Base-by-base conservation (phyloP, 1,140 invertebrate genomes). In the Sycophila sp. region DNA sequence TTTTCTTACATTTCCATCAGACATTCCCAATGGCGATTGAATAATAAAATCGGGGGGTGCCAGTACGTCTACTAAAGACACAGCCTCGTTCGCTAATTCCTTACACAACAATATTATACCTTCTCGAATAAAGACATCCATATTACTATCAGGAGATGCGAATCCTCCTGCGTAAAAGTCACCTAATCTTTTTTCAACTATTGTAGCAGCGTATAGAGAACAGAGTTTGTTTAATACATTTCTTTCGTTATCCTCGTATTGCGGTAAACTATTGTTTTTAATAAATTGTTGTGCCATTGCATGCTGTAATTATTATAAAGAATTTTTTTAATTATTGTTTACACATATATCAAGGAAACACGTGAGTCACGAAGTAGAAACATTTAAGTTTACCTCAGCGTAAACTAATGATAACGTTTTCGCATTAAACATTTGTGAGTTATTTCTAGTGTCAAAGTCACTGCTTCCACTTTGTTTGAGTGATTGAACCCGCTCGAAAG, bases 31-130 rank as follows among this genome's bases (percentile, higher is more conserved):
- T 28, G 92, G 90, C n/a, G 94, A 96, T 80, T 94, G 93, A 8
- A 96, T 76, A 38, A 95, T 88, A 80, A 93, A 97, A 86, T 98
- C 96, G 3, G 96, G 92, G 2, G 95, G 94, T 30, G 95, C 93
- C 30, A 98, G 85, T 42, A 92, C 92, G 86, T 98, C 96, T 1
- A 93, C 93, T 13, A 97, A 86, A 34, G 90, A 85, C 4, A 98
- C 91, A 28, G 92, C 89, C 53, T 97, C 91, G 34, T 89, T 83
- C 81, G 95, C 94, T 22, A 98, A 81, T 32, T 90, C 87, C 13
- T 75, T 80, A 80, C 94, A 96, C 24, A 95, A 78, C 34, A 88
- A 81, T 62, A 95, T 78, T 17, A 96, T 90, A 0, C 88, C 88
- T 40, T 89, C 81, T 51, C 91, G 87, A 22, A 94, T 75, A 13